Base-by-base conservation (phyloP, 1,140 invertebrate species). In the Trachymyrmex septentrionalis region DNA sequence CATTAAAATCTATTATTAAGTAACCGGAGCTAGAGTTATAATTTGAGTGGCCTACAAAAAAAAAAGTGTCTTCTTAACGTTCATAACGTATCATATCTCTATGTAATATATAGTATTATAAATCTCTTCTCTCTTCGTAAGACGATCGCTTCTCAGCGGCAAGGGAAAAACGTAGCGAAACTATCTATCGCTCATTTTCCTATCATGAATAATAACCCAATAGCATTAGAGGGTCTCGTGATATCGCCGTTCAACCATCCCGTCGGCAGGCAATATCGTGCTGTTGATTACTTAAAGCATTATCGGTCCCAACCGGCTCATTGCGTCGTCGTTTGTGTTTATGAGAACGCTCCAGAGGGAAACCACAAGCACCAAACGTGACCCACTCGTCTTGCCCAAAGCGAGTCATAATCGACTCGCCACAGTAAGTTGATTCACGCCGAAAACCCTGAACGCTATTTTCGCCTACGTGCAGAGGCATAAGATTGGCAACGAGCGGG, bases 401-500 rank as follows among this genome's bases (percentile, higher is more conserved):
- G 24, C n/a, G 27, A 82, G 66, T 59, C 16, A 27, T 72, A 64
- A 85, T 85, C 81, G 24, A 50, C 19, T 77, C 30, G 64, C 30
- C 38, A 78, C 61, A n/a, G 14, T 21, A 14, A 50, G 57, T 77
- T 77, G 67, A 75, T 86, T 80, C 88, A 86, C 77, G 76, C 63
- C 86, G 86, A 24, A 85, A 89, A 90, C 88, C 82, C 72, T 86
- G 85, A 73, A 85, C 50, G 61, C 86, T 88, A 73, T 76, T 88
- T 86, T 88, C 89, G 76, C 76, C 61, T 57, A 59, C 50, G 66
- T 59, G 78, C 61, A 24, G 82, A 85, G 84, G 73, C 24, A 69
- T 87, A 86, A 91, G 86, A 90, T 92, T 92, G 92, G 91, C 92
- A 92, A 87, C 75, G 73, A 75, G 84, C 81, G 48, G 69, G 61